Conservation (phyloP, 2,113 vertebrate genomes). For the Ophthalmolycus amberensis region DNA sequence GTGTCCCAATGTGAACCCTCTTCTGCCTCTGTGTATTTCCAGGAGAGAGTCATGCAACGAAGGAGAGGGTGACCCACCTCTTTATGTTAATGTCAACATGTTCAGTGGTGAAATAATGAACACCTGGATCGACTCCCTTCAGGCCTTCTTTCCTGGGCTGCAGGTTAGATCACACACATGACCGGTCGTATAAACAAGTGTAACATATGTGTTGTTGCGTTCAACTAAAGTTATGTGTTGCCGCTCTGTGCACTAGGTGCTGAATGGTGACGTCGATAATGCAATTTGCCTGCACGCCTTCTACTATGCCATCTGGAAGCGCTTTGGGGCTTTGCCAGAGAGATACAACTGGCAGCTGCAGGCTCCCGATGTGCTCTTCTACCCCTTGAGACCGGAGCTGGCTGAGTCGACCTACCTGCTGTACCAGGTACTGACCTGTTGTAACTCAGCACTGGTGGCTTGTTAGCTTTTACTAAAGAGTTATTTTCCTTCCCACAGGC, state of each 20-base stretch:
- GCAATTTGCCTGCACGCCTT: slow-evolving; percentile 99
- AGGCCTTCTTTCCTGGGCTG: slow-evolving; percentile 98
- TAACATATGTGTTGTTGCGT: background rate
- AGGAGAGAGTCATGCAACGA: slow-evolving; percentile 97
- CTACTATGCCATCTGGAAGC: slow-evolving; percentile 99
- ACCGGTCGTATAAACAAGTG: background rate
- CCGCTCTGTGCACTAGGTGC: slow-evolving; percentile 82
- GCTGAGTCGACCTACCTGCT: slow-evolving; percentile 97
- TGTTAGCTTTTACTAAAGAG: background rate
- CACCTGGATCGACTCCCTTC: slow-evolving; percentile 99
- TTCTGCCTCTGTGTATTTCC: slow-evolving; percentile 10
- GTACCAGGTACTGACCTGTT: slow-evolving; percentile 87
- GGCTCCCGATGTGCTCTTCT: slow-evolving; percentile 95
- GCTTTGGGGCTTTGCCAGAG: slow-evolving; percentile 96
- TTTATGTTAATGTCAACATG: slow-evolving; percentile 99
- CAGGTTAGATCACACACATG: slow-evolving; percentile 83
- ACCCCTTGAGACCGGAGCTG: slow-evolving; percentile 94
- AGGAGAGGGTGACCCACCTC: slow-evolving; percentile 95
- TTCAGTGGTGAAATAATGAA: slow-evolving; percentile 98
- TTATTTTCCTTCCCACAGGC: slow-evolving; percentile 82
- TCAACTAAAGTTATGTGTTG: background rate
- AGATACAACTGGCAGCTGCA: slow-evolving; percentile 99
- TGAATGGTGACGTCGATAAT: slow-evolving; percentile 96
- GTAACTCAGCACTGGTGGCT: background rate
- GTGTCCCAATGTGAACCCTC: background rate